A percentile compares a stretch with the other conserved stretches of the same genome.
Evolutionary conservation across 2,888 invertebrate genomes (phyloP).

Genomic region (Eupeodes luniger): DNA sequence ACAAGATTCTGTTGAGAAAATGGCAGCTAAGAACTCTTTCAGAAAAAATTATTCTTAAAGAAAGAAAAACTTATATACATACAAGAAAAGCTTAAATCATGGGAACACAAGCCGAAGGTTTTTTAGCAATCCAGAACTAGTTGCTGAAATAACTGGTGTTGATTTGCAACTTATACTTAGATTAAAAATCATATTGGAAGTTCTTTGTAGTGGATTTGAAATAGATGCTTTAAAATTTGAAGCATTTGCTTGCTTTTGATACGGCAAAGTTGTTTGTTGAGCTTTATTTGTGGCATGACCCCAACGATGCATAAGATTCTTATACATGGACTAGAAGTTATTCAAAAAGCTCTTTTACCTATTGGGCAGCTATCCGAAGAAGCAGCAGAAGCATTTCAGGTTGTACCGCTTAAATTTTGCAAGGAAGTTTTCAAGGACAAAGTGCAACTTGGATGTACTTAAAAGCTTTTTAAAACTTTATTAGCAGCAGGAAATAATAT

Average conservation of each 20-base stretch:
- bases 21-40: too few relatives aligned
- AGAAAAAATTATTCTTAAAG: too few relatives aligned
- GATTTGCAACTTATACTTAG: neutral
- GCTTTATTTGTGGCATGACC: slow-evolving; percentile 1
- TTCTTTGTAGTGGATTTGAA: too few relatives aligned
- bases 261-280: neutral
- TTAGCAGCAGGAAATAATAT: too few relatives aligned
- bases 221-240: too few relatives aligned
- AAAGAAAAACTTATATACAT: too few relatives aligned
- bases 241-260: neutral
- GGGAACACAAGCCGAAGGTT: neutral
- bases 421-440: neutral
- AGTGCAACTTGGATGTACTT: neutral
- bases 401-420: neutral
- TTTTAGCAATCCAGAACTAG: slow-evolving; percentile 1
- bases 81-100: too few relatives aligned
- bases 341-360: neutral
- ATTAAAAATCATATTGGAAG: too few relatives aligned
- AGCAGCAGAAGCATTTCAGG: neutral
- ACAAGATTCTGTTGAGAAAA: too few relatives aligned
- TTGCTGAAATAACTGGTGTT: slow-evolving; percentile 11
- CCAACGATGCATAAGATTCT: neutral
- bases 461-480: too few relatives aligned
- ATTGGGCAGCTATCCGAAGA: slow-evolving; percentile 3
- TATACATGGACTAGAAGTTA: neutral